Base-by-base conservation (phyloP, 1,140 invertebrate species). In the Brachionus plicatilis region DNA sequence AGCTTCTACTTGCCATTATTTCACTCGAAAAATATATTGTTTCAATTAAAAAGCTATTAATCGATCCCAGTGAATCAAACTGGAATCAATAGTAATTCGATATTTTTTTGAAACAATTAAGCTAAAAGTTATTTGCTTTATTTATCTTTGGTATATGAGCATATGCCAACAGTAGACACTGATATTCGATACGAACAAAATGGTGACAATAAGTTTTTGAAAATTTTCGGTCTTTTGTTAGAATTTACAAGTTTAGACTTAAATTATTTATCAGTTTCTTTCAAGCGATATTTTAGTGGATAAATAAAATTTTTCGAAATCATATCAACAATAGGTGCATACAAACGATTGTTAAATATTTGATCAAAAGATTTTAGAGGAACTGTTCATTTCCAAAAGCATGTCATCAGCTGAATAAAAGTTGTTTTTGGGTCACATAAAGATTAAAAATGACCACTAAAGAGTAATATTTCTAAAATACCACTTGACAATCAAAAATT, bases 21-120 rank as follows among this genome's bases (percentile, higher is more conserved):
- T 27, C 60, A 33, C 66, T 65, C 17, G 56, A 11, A 14, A 68
- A 68, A 68, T 24, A 68, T 68, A 68, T 4, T 68, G 8, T 68
- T 68, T 68, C 27, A 68, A 33, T 68, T 68, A 68, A 33, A 24
- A 33, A 33, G 24, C 66, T 24, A 29, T 33, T 68, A 33, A 68
- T 68, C 66, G 66, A 68, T 68, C 66, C 66, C 33, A 68, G 66
- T 60, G 53, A 60, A 60, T 60, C 20, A 60, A 68, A 33, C 66
- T n/a, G 66, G 66, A 29, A 68, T 68, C 27, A 68, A 68, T 68
- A 33, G 66, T 33, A 68, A 68, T 68, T 68, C 33, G 33, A 68
- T 68, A 68, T 68, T 68, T 12, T 68, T 33, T 60, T 24, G 53
- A 60, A 60, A 60, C 53, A 60, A 60, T 60, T 60, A 60, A 60